phyloP scores from a whole-genome alignment of 1,140 invertebrate genomes.

The Heliothis subflexa region DNA sequence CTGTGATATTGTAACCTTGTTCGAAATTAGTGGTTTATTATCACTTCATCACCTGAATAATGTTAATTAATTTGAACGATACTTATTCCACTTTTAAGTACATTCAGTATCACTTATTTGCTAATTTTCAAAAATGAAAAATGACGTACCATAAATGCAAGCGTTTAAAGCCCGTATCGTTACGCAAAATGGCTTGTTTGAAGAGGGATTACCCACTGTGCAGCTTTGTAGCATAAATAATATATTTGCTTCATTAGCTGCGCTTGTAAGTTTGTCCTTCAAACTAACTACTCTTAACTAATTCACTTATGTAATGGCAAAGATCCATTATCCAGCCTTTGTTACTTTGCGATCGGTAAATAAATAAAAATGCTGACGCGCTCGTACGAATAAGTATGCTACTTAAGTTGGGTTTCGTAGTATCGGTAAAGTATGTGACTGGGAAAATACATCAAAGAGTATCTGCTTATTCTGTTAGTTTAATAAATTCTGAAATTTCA shows the following conservation, averaged over 20 bases:
- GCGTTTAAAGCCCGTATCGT: not conserved
- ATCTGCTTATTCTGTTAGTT: too few relatives aligned
- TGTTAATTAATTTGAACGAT: too few relatives aligned
- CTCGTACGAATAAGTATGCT: not conserved
- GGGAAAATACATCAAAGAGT: too few relatives aligned
- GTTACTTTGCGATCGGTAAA: constrained; percentile 28
- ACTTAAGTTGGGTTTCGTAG: constrained; percentile 1
- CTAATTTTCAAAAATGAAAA: not conserved
- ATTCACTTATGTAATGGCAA: constrained; percentile 39
- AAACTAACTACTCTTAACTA: constrained; percentile 36
- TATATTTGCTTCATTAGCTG: constrained; percentile 30
- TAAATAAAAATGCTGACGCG: constrained; percentile 16
- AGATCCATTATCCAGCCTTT: constrained; percentile 37
- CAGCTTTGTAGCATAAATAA: constrained; percentile 38
- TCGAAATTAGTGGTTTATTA: too few relatives aligned
- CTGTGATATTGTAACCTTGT: too few relatives aligned
- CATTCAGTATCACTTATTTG: too few relatives aligned
- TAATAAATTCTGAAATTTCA: too few relatives aligned
- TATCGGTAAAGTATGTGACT: not conserved
- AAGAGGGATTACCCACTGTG: constrained; percentile 25
- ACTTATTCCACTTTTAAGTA: too few relatives aligned
- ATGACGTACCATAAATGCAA: not conserved
- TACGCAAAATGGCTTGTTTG: constrained; percentile 27
- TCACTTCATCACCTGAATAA: too few relatives aligned
- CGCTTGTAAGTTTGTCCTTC: constrained; percentile 23